Conservation (phyloP, 2,888 invertebrate genomes). For the Xanthorhoe spadicearia region DNA sequence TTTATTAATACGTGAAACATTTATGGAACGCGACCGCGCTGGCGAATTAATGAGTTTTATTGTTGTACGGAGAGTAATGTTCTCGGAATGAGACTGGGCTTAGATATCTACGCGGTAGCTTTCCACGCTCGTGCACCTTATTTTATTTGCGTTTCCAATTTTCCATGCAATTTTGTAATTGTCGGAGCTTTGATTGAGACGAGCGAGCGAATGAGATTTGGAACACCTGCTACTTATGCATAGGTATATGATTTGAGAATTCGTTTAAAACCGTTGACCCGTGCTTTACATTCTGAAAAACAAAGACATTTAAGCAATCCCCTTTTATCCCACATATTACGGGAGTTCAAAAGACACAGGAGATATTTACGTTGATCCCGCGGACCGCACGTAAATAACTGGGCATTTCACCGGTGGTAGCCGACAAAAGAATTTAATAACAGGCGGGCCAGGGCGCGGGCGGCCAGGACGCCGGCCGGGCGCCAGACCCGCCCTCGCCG, state of each 20-base stretch:
- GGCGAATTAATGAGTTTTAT: constrained; percentile 83
- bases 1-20: constrained; percentile 85
- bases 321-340: constrained; percentile 60
- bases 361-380: constrained; percentile 75
- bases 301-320: constrained; percentile 65
- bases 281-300: constrained; percentile 33
- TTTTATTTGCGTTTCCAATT: constrained; percentile 60
- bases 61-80: constrained; percentile 79
- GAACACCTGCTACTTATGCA: constrained; percentile 66
- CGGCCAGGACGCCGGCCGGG: constrained; percentile 35
- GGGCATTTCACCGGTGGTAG: constrained; percentile 66
- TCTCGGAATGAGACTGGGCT: constrained; percentile 71
- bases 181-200: constrained; percentile 44
- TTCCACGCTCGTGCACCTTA: constrained; percentile 69
- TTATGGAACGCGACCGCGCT: constrained; percentile 80
- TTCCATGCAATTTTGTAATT: constrained; percentile 44
- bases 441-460: constrained; percentile 58
- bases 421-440: constrained; percentile 83
- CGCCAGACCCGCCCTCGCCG: constrained; percentile 58
- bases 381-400: constrained; percentile 71
- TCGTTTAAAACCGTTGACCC: constrained; percentile 16
- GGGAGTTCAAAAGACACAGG: constrained; percentile 69
- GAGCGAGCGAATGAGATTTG: constrained; percentile 50
- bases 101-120: constrained; percentile 68
- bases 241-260: constrained; percentile 45